phyloP scores from a whole-genome alignment of 2,113 vertebrate species.

The Puma concolor region DNA sequence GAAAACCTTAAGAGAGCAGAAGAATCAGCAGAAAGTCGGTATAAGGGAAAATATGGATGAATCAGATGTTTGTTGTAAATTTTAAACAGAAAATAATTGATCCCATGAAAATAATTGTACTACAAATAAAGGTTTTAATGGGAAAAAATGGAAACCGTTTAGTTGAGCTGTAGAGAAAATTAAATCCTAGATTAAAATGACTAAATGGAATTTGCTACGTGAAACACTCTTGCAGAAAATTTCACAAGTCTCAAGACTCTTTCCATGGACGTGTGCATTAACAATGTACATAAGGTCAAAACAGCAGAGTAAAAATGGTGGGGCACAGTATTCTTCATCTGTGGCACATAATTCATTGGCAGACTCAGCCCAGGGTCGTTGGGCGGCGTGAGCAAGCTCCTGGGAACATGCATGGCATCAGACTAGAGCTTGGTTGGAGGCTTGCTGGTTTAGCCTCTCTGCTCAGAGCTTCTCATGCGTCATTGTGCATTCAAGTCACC shows the following conservation, averaged over 20 bases:
- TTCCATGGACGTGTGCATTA: background rate
- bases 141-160: constrained; percentile 50
- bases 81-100: constrained; percentile 69
- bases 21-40: background rate
- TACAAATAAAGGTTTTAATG: constrained; percentile 66
- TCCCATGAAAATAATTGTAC: constrained; percentile 60
- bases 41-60: background rate
- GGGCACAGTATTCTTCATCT: background rate
- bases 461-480: background rate
- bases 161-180: constrained; percentile 55
- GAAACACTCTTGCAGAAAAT: constrained; percentile 62
- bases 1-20: background rate
- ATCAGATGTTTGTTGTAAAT: constrained; percentile 29
- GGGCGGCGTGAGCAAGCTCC: accelerated
- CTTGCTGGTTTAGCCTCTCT: background rate
- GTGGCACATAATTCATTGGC: background rate
- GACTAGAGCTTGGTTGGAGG: background rate
- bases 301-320: background rate
- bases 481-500: background rate
- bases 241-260: constrained; percentile 22
- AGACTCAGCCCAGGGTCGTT: background rate
- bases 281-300: background rate
- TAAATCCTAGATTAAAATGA: constrained; percentile 65
- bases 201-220: constrained; percentile 67
- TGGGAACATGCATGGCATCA: background rate